A percentile compares a stretch with the other conserved stretches of the same genome.
Conservation (phyloP, 2,797 vertebrate genomes). For the Coregonus suidteri region DNA sequence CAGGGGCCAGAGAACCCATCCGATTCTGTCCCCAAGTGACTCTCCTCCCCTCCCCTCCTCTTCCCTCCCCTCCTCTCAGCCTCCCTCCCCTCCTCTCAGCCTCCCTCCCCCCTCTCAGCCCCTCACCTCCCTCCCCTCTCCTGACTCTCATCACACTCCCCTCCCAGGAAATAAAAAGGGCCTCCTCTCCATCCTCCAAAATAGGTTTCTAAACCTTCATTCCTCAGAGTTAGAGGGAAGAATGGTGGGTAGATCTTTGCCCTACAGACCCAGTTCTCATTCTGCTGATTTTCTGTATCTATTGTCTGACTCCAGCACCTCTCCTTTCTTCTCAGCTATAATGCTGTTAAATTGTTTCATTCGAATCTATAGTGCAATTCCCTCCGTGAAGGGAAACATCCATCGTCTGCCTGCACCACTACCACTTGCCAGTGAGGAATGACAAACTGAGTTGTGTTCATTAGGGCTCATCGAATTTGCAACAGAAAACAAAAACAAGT, state of each 20-base stretch:
- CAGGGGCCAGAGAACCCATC: conserved; percentile 37
- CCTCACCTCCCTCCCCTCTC: no score
- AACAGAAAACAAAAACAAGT: background rate
- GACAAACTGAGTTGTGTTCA: no score
- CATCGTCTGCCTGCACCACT: background rate
- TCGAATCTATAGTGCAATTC: conserved; percentile 5
- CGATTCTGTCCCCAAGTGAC: conserved; percentile 9
- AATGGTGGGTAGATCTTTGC: conserved; percentile 6
- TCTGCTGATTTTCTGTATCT: background rate
- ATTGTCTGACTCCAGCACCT: background rate
- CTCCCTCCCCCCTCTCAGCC: no score
- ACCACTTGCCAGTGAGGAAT: background rate
- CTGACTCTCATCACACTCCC: background rate
- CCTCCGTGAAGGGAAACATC: conserved; percentile 3
- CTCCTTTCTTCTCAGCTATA: conserved; percentile 6
- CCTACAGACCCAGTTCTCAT: background rate
- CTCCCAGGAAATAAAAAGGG: background rate
- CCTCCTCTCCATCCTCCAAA: conserved; percentile 9
- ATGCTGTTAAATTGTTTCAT: conserved; percentile 8
- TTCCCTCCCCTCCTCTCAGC: no score
- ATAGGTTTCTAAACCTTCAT: background rate
- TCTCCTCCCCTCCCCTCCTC: background rate
- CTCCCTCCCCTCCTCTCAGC: no score
- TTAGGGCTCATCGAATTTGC: background rate
- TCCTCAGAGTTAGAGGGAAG: background rate